These are phyloP conservation scores for Paralichthys olivaceus DNA, from an alignment of 2,113 vertebrate species.

Conservation along the genomic window DNA sequence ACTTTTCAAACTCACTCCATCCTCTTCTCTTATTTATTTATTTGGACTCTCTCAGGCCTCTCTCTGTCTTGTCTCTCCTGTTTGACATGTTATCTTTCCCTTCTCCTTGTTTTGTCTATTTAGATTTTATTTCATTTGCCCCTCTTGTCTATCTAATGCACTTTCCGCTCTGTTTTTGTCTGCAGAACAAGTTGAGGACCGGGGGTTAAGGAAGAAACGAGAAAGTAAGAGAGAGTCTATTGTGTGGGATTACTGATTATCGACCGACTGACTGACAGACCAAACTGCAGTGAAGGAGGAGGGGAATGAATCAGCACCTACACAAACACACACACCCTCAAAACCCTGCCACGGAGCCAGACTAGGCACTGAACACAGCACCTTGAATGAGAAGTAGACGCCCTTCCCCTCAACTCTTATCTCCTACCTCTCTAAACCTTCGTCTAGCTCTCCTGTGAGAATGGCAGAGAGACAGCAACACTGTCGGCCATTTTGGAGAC, in stretches of 20 bases:
- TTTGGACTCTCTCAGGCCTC: slow-evolving; percentile 4
- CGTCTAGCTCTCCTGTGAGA: slow-evolving; percentile 50
- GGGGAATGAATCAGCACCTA: slow-evolving; percentile 66
- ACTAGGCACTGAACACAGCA: slow-evolving; percentile 55
- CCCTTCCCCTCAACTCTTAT: slow-evolving; percentile 2
- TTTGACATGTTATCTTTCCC: slow-evolving; percentile 28
- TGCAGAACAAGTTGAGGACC: slow-evolving; percentile 82
- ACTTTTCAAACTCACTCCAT: slow-evolving; percentile 38
- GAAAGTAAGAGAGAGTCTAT: slow-evolving; percentile 41
- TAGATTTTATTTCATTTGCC: slow-evolving; percentile 6
- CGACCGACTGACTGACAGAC: slow-evolving; percentile 53
- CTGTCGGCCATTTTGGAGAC: slow-evolving; percentile 36
- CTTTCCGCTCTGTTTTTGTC: slow-evolving; percentile 14
- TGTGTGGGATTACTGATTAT: slow-evolving; percentile 68
- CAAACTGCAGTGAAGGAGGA: slow-evolving; percentile 41
- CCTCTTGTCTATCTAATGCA: slow-evolving; percentile 19
- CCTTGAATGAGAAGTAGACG: slow-evolving; percentile 37
- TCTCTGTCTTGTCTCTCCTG: slow-evolving; percentile 28
- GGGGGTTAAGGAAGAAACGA: slow-evolving; percentile 71
- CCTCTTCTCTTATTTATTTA: background rate
- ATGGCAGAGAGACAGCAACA: background rate
- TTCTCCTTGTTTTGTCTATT: slow-evolving; percentile 21
- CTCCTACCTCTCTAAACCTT: slow-evolving; percentile 28
- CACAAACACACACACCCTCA: slow-evolving; percentile 55
- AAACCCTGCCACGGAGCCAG: slow-evolving; percentile 41